Conservation (phyloP, 2,888 invertebrate genomes). For the Cerastis rubricosa region DNA sequence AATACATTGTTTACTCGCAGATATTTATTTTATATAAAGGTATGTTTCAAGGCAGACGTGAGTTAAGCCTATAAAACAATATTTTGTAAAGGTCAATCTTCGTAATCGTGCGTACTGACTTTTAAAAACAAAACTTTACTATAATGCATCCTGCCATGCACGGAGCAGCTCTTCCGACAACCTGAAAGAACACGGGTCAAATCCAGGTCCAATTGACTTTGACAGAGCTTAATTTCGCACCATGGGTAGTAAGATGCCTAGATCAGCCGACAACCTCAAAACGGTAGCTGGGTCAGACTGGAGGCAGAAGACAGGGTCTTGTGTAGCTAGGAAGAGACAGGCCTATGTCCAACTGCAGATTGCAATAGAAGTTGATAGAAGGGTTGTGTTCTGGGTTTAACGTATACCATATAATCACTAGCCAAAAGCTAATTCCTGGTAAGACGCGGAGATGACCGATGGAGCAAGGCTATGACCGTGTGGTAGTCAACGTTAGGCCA, state of each 20-base stretch:
- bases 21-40: constrained; percentile 29
- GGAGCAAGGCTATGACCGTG: too few relatives aligned
- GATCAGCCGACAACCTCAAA: background rate
- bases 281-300: background rate
- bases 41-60: constrained; percentile 44
- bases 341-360: background rate
- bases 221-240: background rate
- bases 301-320: background rate
- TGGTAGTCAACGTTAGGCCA: too few relatives aligned
- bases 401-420: background rate
- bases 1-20: constrained; percentile 47
- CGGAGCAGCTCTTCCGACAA: constrained; percentile 6
- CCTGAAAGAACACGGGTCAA: background rate
- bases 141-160: constrained; percentile 23
- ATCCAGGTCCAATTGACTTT: background rate
- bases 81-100: constrained; percentile 37
- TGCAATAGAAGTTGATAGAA: background rate
- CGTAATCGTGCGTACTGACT: background rate
- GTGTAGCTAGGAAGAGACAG: background rate
- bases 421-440: background rate
- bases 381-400: background rate
- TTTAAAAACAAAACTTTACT: constrained; percentile 14
- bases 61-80: constrained; percentile 38
- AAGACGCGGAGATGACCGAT: too few relatives aligned
- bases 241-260: background rate